Base-by-base conservation (phyloP, 2,113 vertebrate genomes). In the Hydrolagus affinis region DNA sequence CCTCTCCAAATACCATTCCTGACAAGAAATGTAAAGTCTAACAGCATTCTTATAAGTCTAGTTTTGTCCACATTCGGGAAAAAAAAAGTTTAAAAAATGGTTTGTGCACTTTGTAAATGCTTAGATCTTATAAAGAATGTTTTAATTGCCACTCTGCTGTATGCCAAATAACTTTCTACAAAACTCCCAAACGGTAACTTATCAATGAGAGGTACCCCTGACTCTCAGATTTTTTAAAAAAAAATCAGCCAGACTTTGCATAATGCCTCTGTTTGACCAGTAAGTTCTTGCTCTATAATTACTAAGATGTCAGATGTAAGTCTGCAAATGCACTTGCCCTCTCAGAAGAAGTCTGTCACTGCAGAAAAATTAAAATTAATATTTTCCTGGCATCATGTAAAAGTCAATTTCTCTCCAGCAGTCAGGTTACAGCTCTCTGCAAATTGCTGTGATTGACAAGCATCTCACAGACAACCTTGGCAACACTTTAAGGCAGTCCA, bases 401-500 rank as follows among this genome's bases (percentile, higher is more conserved):
- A 83, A 83, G 60, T 83, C 78, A 83, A 66, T 83, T 83, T 68
- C 78, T 75, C 73, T 44, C 73, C 7, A 66, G 66, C 78, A 32
- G 78, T 83, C 62, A 68, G 11, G 78, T 68, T 83, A 66, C 78
- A 83, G 62, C 78, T 83, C 78, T 83, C 25, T 66, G 1, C 32
- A 83, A 83, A 80, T 57, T 80, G 77, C 59, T 21, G 78, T 88
- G 91, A 92, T 86, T 91, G 91, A 91, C 91, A 92, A 91, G 89
- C 87, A 90, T 88, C 57, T 71, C 88, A 88, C 86, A 90, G 88
- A 86, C 89, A 90, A 89, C 87, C 89, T 89, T 91, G 89, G 93
- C 90, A 93, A 89, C 90, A 88, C 85, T 90, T 28, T 88, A 89
- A 91, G 90, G 89, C 87, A 87, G 87, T 87, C 89, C 89, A 90